Base-by-base conservation (phyloP, 2,888 invertebrate genomes). In the Phaonia tiefii region DNA sequence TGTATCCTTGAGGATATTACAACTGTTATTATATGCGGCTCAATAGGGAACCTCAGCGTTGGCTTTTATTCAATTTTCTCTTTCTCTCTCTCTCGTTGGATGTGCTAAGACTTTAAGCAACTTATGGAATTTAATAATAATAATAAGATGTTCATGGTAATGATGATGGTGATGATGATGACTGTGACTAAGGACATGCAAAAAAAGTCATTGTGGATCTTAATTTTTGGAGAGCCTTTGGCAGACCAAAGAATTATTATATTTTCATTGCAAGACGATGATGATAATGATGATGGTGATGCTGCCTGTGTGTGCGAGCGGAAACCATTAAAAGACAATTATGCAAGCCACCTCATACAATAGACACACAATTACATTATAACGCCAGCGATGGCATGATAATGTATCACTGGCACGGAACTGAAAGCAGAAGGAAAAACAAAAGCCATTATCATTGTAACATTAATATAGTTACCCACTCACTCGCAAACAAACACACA, bases 241-340 rank as follows among this genome's bases (percentile, higher is more conserved):
- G 54, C 54, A 22, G 54, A 7, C 54, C 25, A 25, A 13, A 22
- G 22, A 54, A 54, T 54, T 54, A 54, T 54, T 22, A 54, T 25
- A 54, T 25, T 54, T 54, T 13, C 54, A 25, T 31, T 5, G 31
- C 31, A 31, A 31, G 31, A 31, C 3, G 31, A 31, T 31, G 31
- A 5, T 31, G 31, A 31, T 31, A 31, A 31, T 31, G 31, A 8
- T 31, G 4, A 31, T 31, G 8, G 31, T 31, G 20, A 1, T 49
- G 49, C 17, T 49, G 49, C 5, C 20, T 49, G 54, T 54, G 22
- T 54, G 54, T 44, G 44, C 11, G 13, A 8, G 44, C 54, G 54
- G 54, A 54, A 54, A 54, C 54, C 54, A 54, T 54, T 54, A 22
- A 54, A 54, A 25, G 54, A 54, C 54, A 54, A 54, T 54, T 54